Conservation (phyloP, 2,113 vertebrate genomes). For the Puntigrus tetrazona region DNA sequence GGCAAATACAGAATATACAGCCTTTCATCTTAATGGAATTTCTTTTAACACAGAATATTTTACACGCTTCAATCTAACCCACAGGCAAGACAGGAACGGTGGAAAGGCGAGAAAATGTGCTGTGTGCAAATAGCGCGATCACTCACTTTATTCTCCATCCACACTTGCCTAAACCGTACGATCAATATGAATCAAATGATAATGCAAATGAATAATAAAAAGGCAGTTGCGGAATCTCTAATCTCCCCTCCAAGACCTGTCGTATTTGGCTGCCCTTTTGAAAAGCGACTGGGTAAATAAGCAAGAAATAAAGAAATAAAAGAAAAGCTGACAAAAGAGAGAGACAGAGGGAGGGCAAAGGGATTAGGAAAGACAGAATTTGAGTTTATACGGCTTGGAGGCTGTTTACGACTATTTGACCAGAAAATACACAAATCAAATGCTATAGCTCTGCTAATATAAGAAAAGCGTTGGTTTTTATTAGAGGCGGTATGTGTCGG, state of each 20-base stretch:
- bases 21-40: constrained; percentile 34
- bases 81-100: constrained; percentile 10
- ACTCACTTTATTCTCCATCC: constrained; percentile 36
- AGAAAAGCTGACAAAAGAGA: constrained; percentile 32
- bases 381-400: constrained; percentile 31
- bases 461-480: constrained; percentile 43
- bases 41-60: constrained; percentile 34
- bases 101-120: constrained; percentile 21
- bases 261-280: constrained; percentile 56
- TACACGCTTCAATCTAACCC: constrained; percentile 44
- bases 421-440: constrained; percentile 42
- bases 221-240: constrained; percentile 57
- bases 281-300: constrained; percentile 55
- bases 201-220: constrained; percentile 57
- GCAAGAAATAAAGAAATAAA: constrained; percentile 53
- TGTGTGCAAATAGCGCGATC: constrained; percentile 30
- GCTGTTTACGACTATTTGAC: constrained; percentile 47
- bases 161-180: constrained; percentile 46
- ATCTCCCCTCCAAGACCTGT: constrained; percentile 61
- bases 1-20: constrained; percentile 21
- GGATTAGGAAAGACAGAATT: constrained; percentile 50
- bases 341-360: constrained; percentile 42
- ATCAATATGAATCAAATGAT: constrained; percentile 62
- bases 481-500: constrained; percentile 11
- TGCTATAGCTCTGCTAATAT: constrained; percentile 32